A percentile compares a stretch with the other conserved stretches of the same genome.
phyloP scores from a whole-genome alignment of 2,888 invertebrate genomes.

The Cylindroiulus punctatus region DNA sequence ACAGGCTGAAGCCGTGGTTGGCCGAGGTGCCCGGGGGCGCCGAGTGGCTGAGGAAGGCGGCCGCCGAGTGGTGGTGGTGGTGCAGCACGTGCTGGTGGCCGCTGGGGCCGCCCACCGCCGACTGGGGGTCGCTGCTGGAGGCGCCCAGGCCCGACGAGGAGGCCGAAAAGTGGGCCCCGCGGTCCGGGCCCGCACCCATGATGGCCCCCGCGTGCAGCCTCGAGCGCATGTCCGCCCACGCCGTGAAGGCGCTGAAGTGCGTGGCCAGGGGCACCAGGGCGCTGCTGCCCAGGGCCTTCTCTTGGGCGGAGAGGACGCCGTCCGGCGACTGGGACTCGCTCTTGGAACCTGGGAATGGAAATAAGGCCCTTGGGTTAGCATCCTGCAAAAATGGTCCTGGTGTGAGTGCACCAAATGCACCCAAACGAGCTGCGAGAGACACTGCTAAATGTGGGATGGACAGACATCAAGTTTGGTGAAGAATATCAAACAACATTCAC shows the following conservation, averaged over 20 bases:
- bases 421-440: no score
- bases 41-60: constrained; percentile 44
- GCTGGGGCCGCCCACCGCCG: background rate
- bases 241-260: constrained; percentile 57
- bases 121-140: background rate
- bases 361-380: no score
- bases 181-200: background rate
- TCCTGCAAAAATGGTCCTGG: no score
- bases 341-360: constrained; percentile 22
- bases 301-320: background rate
- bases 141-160: background rate
- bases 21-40: background rate
- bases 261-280: constrained; percentile 49
- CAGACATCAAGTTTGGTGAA: no score
- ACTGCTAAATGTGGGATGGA: no score
- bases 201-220: background rate
- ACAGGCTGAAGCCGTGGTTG: background rate
- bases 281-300: background rate
- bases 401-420: no score
- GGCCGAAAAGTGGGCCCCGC: background rate
- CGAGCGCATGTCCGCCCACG: constrained; percentile 55
- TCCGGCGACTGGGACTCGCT: background rate
- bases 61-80: constrained; percentile 48
- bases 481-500: no score
- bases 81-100: background rate